These are phyloP conservation scores for Drosophila melanocephala DNA, from an alignment of 2,888 invertebrate species.

Conservation along the genomic window DNA sequence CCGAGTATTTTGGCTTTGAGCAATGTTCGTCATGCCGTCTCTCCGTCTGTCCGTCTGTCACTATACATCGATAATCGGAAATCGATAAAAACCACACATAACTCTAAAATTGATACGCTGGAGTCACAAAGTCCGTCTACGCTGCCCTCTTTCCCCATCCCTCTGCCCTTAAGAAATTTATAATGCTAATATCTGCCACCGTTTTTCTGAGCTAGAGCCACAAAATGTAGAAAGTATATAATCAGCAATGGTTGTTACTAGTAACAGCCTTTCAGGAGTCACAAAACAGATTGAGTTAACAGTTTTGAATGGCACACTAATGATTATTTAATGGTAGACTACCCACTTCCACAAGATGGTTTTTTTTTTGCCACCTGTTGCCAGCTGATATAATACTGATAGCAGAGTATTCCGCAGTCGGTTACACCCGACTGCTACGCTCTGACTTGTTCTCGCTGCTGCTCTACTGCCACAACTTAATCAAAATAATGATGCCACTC, in stretches of 20 bases:
- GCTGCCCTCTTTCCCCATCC: too few relatives aligned
- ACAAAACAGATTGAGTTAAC: neutral
- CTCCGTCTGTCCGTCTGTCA: too few relatives aligned
- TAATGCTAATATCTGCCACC: neutral
- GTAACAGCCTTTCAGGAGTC: neutral
- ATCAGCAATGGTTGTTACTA: too few relatives aligned
- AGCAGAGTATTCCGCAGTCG: neutral
- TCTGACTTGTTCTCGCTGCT: neutral
- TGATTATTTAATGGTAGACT: neutral
- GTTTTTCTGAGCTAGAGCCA: neutral
- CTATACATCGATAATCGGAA: neutral
- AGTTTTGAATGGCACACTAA: neutral
- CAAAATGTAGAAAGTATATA: neutral
- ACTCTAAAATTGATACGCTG: neutral
- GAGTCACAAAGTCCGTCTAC: too few relatives aligned
- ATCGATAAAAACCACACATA: neutral
- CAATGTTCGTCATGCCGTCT: neutral
- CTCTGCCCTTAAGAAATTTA: too few relatives aligned
- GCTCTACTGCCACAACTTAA: conserved; percentile 8
- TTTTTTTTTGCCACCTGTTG: neutral
- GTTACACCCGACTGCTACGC: neutral
- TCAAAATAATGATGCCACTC: conserved; percentile 20
- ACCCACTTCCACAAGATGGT: neutral
- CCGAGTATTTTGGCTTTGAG: neutral
- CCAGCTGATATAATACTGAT: neutral